phyloP scores from a whole-genome alignment of 2,888 invertebrate species.

The Pycnomerus fuliginosus region DNA sequence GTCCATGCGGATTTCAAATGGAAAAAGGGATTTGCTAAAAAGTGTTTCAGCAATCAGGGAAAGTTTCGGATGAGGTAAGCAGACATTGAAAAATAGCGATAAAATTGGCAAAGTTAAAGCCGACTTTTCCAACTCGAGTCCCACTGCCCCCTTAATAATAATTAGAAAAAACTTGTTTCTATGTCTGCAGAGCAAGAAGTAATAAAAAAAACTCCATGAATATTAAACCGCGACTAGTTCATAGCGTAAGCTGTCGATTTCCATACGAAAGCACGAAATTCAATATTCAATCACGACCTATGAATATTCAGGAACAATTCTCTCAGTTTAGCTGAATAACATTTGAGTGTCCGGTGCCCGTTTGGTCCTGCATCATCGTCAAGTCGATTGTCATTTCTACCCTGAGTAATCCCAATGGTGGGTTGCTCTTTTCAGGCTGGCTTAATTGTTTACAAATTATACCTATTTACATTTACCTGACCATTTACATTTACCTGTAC shows the following conservation, averaged over 20 bases:
- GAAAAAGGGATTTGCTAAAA: constrained; percentile 8
- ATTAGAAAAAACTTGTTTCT: constrained; percentile 2
- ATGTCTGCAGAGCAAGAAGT: background rate
- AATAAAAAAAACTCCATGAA: constrained; percentile 6
- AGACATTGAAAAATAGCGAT: too few species aligned
- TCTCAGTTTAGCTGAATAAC: background rate
- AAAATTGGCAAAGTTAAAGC: too few species aligned
- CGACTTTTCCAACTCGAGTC: too few species aligned
- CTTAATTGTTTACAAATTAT: too few species aligned
- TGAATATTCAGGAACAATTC: constrained; percentile 18
- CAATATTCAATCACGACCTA: constrained; percentile 17
- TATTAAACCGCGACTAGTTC: constrained; percentile 5
- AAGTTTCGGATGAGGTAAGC: too few species aligned
- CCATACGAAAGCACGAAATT: constrained; percentile 14
- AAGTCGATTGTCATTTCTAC: too few species aligned
- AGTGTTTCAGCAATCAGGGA: constrained; percentile 11
- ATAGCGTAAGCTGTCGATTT: constrained; percentile 11
- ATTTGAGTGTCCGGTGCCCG: constrained; percentile 4
- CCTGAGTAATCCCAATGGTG: too few species aligned
- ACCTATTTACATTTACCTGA: too few species aligned
- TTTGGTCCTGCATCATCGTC: too few species aligned
- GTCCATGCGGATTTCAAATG: constrained; percentile 17
- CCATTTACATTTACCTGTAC: too few species aligned
- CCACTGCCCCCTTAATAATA: background rate
- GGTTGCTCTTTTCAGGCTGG: too few species aligned